Evolutionary conservation across 2,113 vertebrate genomes (phyloP), one percentile per base, ranked within the genome.

Genomic region (Pampusana beccarii): DNA sequence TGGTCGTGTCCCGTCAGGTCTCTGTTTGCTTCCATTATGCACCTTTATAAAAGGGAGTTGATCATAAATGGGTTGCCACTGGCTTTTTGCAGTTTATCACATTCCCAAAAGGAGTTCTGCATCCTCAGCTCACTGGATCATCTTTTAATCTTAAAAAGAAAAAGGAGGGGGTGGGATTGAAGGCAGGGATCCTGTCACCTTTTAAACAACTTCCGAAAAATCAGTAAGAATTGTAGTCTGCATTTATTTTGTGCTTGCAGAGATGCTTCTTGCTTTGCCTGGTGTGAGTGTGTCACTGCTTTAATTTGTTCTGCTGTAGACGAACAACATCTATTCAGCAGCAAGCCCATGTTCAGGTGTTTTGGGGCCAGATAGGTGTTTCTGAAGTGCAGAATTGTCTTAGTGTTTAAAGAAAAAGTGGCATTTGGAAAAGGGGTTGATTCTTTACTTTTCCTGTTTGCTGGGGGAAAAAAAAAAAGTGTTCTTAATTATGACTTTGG

Each of bases 401-500:
- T 15, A 14, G 54, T 9, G 65, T 38, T 92, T 33, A 77, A 88
- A 91, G 79, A 1, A 80, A 82, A 92, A 73, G 8, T 12, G 53
- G 56, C 64, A 0, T 62, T 95, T 28, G 38, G 81, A 2, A 75
- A 60, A 65, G 66, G 42, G 42, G 5, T 89, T 51, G 56, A n/a
- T 73, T 64, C 46, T 79, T 86, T 82, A n/a, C 12, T 84, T 71
- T 67, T 58, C 71, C 88, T 92, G 89, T 75, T 94, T 75, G 86
- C 57, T 67, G 3, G 4, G 2, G 3, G 3, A 13, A 53, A 82
- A 67, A 16, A 16, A 44, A 66, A 53, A 84, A 97, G 10, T 79
- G 94, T 93, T 96, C 86, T 85, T 94, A 87, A 96, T 97, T 97
- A 95, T 89, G 78, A 84, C 57, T 67, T 16, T 64, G 31, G 29